Evolutionary conservation across 2,888 invertebrate genomes (phyloP), one percentile per base, ranked within the genome.

Genomic region (Calliphora vomitoria): DNA sequence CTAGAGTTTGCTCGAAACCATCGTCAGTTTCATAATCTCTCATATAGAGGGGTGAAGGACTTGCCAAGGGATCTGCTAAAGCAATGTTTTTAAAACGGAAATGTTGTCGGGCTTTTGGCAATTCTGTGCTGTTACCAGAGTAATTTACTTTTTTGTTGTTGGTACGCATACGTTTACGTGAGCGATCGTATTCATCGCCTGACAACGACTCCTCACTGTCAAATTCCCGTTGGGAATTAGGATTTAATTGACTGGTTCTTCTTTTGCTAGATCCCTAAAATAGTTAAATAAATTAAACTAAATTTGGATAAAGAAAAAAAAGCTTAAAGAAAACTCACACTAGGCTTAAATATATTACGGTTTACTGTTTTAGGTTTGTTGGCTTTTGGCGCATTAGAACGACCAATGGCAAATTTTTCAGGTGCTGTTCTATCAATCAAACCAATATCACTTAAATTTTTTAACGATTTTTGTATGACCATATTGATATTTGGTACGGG

Each of bases 401-500:
- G 66, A 0, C 86, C 80, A 11, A 88, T 64, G 3, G 72, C 80
- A 81, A 69, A 89, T 13, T 74, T 76, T 44, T 66, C 4, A 6
- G 25, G 31, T 8, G 87, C 89, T 11, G 38, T 58, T 8, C 72
- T 78, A 25, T 85, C 74, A 31, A 90, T 88, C 20, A 90, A 31
- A 1, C 89, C 90, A 41, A 89, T 44, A 41, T 88, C 82, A 75
- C 86, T 88, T 78, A 90, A 64, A 82, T 90, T 90, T 20, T 82
- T 71, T 4, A 91, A 86, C 0, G 91, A 91, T 18, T 87, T 83
- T 10, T 86, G 72, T 20, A 91, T 88, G 2, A 15, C 75, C 1
- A 69, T 78, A 3, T 89, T 88, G 8, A 91, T 53, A 25, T 89
- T 76, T 0, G 47, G 8, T 13, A 91, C 89, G 0, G 91, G 91